Evolutionary conservation across 2,113 vertebrate species (phyloP).

Genomic region (Sturnus vulgaris): DNA sequence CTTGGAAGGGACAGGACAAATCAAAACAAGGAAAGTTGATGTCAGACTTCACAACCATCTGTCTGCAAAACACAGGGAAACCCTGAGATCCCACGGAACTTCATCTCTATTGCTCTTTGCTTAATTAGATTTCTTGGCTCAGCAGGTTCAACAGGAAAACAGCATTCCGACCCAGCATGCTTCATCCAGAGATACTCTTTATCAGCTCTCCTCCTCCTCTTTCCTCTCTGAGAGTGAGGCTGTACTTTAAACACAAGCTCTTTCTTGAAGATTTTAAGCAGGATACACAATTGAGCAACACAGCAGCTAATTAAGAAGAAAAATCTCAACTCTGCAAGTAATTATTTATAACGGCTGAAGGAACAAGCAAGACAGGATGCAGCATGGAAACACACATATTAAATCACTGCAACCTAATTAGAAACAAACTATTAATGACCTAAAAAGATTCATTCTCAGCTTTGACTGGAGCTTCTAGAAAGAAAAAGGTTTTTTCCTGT

Average conservation of each 20-base stretch:
- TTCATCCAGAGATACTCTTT: background rate
- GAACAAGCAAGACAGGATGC: background rate
- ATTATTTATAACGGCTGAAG: background rate
- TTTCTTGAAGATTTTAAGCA: background rate
- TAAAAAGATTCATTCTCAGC: constrained; percentile 8
- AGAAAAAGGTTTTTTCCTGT: background rate
- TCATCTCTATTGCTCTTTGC: background rate
- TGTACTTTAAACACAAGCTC: background rate
- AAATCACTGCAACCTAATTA: constrained; percentile 14
- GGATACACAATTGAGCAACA: background rate
- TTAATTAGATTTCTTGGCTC: background rate
- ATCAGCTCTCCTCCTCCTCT: background rate
- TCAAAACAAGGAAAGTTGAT: background rate
- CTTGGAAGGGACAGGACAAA: background rate
- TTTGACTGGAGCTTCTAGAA: constrained; percentile 16
- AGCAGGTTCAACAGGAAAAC: background rate
- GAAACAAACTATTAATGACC: background rate
- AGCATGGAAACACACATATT: background rate
- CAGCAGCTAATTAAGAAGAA: constrained; percentile 20
- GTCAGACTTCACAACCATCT: background rate
- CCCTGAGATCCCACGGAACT: background rate
- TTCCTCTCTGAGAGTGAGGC: background rate
- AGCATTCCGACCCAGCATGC: background rate
- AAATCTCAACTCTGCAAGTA: background rate
- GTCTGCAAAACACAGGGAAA: background rate